Evolutionary conservation across 2,113 vertebrate genomes (phyloP), one percentile per base, ranked within the genome.

Genomic region (Progne subis): DNA sequence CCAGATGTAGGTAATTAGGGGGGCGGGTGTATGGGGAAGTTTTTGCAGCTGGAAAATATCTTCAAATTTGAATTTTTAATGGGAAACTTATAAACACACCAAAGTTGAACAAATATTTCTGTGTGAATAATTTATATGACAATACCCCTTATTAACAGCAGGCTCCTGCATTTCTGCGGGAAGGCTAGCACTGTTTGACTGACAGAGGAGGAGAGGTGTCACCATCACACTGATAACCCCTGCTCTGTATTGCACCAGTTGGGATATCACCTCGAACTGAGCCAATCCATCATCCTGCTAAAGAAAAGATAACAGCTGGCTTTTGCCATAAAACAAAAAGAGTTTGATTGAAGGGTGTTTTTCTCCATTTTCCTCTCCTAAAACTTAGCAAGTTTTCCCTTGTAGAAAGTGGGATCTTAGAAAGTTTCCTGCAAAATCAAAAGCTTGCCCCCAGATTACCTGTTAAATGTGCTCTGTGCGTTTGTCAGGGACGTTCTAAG

Each of bases 401-500:
- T n/a, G 31, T 61, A 86, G 46, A 78, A 77, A 86, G 49, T 11
- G 16, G 8, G 41, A 61, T 19, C 50, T 72, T 71, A 64, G 68
- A 81, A 95, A 85, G 63, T 93, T 94, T 91, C 77, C 78, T 23
- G 18, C 57, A 20, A 90, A 94, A 96, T 90, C 59, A 86, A 95
- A 97, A 95, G 29, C 90, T 85, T 53, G 32, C 75, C 90, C 87
- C 28, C 59, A 82, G 76, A 90, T 84, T 31, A 80, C 65, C 94
- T 95, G 85, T 92, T 96, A 93, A 97, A 87, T 90, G 37, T 93
- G 86, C 81, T 12, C 68, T 34, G 57, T 7, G 7, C 4, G 0
- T 91, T 93, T 97, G 91, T 96, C 97, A 97, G 92, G 81, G 96
- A 97, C 95, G 97, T 88, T 96, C 88, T 96, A 91, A 98, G 90